Conservation (phyloP, 53 echinoderm and acorn worm species). For the Paracentrotus lividus region DNA sequence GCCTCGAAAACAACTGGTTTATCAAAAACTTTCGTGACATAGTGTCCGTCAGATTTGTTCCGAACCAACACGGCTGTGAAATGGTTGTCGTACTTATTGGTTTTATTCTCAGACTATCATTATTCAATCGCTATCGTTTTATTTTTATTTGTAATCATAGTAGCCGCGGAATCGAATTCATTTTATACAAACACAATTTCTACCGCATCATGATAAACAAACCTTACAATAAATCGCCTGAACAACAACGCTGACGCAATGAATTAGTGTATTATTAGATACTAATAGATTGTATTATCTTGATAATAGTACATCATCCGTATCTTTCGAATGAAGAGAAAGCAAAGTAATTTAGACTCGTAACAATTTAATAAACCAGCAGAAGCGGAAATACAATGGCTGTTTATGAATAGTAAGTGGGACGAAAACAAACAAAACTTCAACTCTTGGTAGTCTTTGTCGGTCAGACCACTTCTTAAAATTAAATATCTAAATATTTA, state of each 20-base stretch:
- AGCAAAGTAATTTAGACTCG: conserved; percentile 15
- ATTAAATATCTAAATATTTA: too few species aligned
- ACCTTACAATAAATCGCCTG: not conserved
- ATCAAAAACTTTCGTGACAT: too few species aligned
- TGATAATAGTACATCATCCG: not conserved
- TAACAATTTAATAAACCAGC: conserved; percentile 15
- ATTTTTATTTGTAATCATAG: too few species aligned
- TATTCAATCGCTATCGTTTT: too few species aligned
- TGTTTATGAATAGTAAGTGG: not conserved
- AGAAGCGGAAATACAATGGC: not conserved
- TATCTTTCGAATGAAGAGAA: not conserved
- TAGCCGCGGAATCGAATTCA: not conserved
- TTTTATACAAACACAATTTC: not conserved
- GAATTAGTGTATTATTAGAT: not conserved
- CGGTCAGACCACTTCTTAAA: not conserved
- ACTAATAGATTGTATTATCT: not conserved
- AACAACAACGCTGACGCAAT: not conserved
- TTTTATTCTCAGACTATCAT: too few species aligned
- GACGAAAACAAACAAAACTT: conserved; percentile 22
- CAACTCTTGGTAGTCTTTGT: not conserved
- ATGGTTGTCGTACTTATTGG: too few species aligned
- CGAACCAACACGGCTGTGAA: too few species aligned
- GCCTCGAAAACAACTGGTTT: too few species aligned
- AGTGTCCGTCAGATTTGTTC: too few species aligned
- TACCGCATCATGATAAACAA: not conserved